Base-by-base conservation (phyloP, 2,888 invertebrate species). In the Drosophila mercatorum region DNA sequence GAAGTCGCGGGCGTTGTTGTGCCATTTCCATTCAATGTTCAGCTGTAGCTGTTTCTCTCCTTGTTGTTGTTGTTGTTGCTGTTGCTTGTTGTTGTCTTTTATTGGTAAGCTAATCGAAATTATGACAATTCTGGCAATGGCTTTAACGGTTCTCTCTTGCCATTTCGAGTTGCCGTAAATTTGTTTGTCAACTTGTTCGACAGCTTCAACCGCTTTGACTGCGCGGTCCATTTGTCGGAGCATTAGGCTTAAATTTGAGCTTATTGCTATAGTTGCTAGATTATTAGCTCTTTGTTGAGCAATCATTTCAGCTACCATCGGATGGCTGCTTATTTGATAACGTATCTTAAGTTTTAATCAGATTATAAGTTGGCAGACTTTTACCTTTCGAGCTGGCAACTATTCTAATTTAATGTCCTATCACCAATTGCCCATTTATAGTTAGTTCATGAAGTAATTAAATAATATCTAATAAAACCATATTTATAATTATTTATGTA, bases 171-270 rank as follows among this genome's bases (percentile, higher is more conserved):
- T 78, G 77, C 77, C 68, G 83, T 89, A 84, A 90, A 84, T 90
- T 90, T 86, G 90, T 79, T 89, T 79, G 85, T 90, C 88, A 87
- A 86, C 85, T 90, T 87, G 90, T 77, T 67, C 55, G 72, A 82
- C 76, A 68, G 67, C 41, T 43, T 40, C 44, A 51, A 40, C 46
- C 56, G 44, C 69, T 75, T 53, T 47, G 53, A 59, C 28, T 63
- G 51, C 43, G 41, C 43, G 40, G 26, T 60, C 74, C 14, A 61
- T 78, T 72, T 61, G 58, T 26, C 43, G 31, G 17, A 17, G 8
- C 17, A 51, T 41, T 31, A 38, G 44, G n/a, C 44, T 11, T 14
- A 22, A 1, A 28, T 17, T 41, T 17, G 34, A 17, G 53, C 14
- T 14, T 2, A 49, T 49, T n/a, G n/a, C 5, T 49, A 28, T n/a